Base-by-base conservation (phyloP, 2,113 vertebrate species). In the Cyprinodon variegatus region DNA sequence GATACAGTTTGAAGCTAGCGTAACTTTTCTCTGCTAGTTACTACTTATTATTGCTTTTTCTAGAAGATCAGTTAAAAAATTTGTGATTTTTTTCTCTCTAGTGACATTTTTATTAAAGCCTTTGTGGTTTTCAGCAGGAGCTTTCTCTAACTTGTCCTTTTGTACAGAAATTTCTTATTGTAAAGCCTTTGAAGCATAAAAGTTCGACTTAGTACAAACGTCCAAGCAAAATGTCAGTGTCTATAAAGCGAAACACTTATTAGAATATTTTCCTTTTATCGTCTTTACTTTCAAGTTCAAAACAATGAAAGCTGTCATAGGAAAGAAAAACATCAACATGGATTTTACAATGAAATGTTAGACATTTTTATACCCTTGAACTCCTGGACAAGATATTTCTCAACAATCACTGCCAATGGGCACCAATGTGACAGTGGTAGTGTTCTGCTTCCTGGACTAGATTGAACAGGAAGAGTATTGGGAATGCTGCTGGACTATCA, bases 401-500 rank as follows among this genome's bases (percentile, higher is more conserved):
- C 57, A 68, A 82, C 81, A 70, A 63, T 39, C 4, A 43, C 61
- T 70, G 86, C 89, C 83, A 88, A 79, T 48, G 78, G 84, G 76
- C 82, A 75, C 72, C 6, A 61, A 70, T 81, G 83, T 57, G 72
- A 68, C 79, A 45, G 76, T 36, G 12, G 63, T 83, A 80, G 70
- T 78, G 75, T 83, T 85, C 74, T 83, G 83, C 74, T 76, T 86
- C 80, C 79, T 91, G 89, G 78, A 83, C 74, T 45, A 72, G 69
- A 70, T 65, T 83, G 69, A 86, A 68, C 77, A 68, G 78, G 72
- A 77, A 60, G 71, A 81, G 70, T 29, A 71, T 61, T 62, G 61
- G 74, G 77, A 75, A 76, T 40, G 76, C 70, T 78, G 78, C 64
- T 66, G 80, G 88, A 87, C 88, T 94, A 91, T 92, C 88, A 88